Percentiles rank a stretch among this genome's conserved stretches.
Conservation (phyloP, 2,797 vertebrate genomes). For the Sciaenops ocellatus region DNA sequence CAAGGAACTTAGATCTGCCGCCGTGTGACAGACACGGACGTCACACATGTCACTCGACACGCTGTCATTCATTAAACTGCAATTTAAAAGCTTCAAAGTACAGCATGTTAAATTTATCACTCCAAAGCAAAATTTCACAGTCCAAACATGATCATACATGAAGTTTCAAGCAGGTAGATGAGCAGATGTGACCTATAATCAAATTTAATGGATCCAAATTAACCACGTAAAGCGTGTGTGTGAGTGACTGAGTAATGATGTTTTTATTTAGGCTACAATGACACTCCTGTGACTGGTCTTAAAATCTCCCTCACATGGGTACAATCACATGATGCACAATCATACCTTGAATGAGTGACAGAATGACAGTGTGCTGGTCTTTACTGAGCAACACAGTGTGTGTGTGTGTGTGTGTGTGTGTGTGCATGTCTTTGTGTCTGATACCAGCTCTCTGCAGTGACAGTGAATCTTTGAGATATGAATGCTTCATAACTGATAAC, state of each 20-base stretch:
- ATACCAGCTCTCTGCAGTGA: constrained; percentile 52
- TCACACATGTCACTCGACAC: constrained; percentile 39
- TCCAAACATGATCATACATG: background rate
- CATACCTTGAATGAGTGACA: constrained; percentile 74
- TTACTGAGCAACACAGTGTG: constrained; percentile 22
- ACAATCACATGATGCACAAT: constrained; percentile 75
- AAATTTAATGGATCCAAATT: constrained; percentile 28
- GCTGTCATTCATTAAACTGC: constrained; percentile 37
- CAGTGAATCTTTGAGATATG: constrained; percentile 37
- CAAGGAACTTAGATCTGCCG: constrained; percentile 5
- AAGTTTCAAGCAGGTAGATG: constrained; percentile 15
- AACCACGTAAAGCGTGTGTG: constrained; percentile 19
- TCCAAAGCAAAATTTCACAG: background rate
- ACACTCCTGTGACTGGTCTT: constrained; percentile 74
- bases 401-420: constrained; percentile 15
- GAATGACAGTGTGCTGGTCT: constrained; percentile 52
- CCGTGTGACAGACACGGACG: constrained; percentile 4
- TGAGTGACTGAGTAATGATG: constrained; percentile 22
- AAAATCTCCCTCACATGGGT: constrained; percentile 83
- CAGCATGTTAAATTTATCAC: background rate
- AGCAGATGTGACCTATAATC: constrained; percentile 30
- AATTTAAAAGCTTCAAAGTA: constrained; percentile 10
- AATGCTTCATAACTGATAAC: constrained; percentile 55
- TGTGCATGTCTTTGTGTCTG: background rate
- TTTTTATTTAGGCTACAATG: constrained; percentile 70